A percentile compares a stretch with the other conserved stretches of the same genome.
These are phyloP conservation scores for Nyctereutes procyonoides DNA, from an alignment of 2,113 vertebrate species.

Conservation along the genomic window DNA sequence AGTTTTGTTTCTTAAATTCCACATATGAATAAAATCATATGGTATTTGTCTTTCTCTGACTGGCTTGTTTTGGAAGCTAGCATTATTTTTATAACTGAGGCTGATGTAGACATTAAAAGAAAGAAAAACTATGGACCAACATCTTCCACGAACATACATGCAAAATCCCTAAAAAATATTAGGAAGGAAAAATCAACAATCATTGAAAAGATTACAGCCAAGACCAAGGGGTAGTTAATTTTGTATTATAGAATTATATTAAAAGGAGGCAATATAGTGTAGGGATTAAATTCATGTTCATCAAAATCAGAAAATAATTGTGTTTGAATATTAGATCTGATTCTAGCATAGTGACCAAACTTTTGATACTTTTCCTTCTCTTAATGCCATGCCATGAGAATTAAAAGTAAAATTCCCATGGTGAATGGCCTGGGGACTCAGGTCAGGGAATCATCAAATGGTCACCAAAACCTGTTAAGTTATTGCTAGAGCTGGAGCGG, in stretches of 20 bases:
- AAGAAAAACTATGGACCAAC: neutral
- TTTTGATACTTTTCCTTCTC: neutral
- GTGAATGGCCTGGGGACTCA: conserved; percentile 12
- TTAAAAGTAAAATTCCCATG: neutral
- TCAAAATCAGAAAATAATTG: neutral
- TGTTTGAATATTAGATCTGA: neutral
- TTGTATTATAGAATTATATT: neutral
- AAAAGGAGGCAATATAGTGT: neutral
- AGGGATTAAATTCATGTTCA: neutral
- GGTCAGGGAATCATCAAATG: neutral
- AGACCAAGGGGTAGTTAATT: neutral
- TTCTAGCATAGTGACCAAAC: neutral
- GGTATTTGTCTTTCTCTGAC: neutral
- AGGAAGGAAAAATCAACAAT: neutral
- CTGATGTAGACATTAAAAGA: neutral
- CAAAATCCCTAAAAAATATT: neutral
- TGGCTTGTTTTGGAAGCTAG: neutral
- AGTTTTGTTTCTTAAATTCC: neutral
- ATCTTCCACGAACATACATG: neutral
- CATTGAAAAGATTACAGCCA: neutral
- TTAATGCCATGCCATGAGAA: neutral
- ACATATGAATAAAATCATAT: neutral
- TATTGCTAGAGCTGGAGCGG: neutral
- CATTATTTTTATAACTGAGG: neutral
- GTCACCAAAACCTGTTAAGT: neutral